Base-by-base conservation (phyloP, 2,888 invertebrate species). In the Anthophora plumipes region DNA sequence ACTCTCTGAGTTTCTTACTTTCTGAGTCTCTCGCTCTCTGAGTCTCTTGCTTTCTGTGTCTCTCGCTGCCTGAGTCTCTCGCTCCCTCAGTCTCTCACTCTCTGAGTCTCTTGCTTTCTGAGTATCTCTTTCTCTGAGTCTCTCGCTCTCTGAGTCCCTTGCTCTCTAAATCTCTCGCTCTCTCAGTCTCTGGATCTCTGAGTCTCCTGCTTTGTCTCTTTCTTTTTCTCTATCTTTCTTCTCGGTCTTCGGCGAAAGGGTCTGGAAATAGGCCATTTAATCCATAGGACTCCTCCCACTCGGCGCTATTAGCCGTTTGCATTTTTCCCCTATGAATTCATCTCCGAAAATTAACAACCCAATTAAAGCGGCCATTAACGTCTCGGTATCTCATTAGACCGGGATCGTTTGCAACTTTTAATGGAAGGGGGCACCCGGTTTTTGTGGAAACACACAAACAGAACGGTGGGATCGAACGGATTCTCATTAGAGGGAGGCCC, bases 301-400 rank as follows among this genome's bases (percentile, higher is more conserved):
- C 87, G 86, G 76, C 88, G 88, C 89, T 89, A 87, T 89, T 88
- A 89, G 87, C 85, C 85, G 87, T 89, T 91, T 90, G 90, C 90
- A 92, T 91, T 92, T 92, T 91, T 87, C 88, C 87, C 89, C 91
- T 91, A 91, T 91, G 92, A 92, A 92, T 92, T 92, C 92, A 91
- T 92, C 91, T 87, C 86, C 86, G 86, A 88, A 92, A 92, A 92
- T 92, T 92, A 92, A 92, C 91, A 90, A 89, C 90, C 92, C 92
- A 92, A 92, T 92, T 92, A 92, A 92, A 91, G 87, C 82, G 81
- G 79, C 91, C 89, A 91, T 92, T 92, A 92, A 92, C 90, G 89
- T 90, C 90, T 90, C 88, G 80, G 91, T 92, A 91, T 92, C 92
- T 92, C 92, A 92, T 92, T 89, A 90, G 77, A 82, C 73, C 43